A percentile compares a stretch with the other conserved stretches of the same genome.
Evolutionary conservation across 2,888 invertebrate genomes (phyloP).

Genomic region (Craniophora ligustri): DNA sequence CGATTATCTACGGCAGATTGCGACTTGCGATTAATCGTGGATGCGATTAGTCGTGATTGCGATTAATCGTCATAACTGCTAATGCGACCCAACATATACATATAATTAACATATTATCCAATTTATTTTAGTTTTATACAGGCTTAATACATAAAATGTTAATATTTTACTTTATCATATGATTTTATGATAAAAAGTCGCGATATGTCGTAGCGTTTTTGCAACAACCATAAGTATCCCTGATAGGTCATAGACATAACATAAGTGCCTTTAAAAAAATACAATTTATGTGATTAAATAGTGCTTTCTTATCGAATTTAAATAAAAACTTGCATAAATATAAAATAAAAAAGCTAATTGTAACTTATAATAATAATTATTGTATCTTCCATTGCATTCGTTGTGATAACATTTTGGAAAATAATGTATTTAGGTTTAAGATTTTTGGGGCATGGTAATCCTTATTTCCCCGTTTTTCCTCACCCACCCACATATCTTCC

Average conservation of each 20-base stretch:
- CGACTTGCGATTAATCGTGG: background rate
- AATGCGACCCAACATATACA: no score
- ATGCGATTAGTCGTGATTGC: background rate
- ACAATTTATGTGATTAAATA: constrained; percentile 42
- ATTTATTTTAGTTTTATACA: no score
- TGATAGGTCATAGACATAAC: constrained; percentile 23
- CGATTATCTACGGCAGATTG: constrained; percentile 18
- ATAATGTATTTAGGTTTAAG: constrained; percentile 38
- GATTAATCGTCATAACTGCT: background rate
- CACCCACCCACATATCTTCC: background rate
- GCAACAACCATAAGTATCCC: background rate
- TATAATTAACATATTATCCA: no score
- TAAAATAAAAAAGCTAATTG: no score
- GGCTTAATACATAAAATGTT: no score
- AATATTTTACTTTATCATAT: no score
- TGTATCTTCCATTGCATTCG: constrained; percentile 45
- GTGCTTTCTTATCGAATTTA: constrained; percentile 51
- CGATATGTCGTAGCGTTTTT: constrained; percentile 6
- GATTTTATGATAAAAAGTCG: no score
- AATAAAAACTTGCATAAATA: constrained; percentile 35
- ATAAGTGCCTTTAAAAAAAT: constrained; percentile 43
- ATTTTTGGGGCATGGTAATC: constrained; percentile 23
- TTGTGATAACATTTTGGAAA: constrained; percentile 49
- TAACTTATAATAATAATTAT: constrained; percentile 18
- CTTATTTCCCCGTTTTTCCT: background rate